phyloP scores from a whole-genome alignment of 2,888 invertebrate genomes.

The Conomelus anceps region DNA sequence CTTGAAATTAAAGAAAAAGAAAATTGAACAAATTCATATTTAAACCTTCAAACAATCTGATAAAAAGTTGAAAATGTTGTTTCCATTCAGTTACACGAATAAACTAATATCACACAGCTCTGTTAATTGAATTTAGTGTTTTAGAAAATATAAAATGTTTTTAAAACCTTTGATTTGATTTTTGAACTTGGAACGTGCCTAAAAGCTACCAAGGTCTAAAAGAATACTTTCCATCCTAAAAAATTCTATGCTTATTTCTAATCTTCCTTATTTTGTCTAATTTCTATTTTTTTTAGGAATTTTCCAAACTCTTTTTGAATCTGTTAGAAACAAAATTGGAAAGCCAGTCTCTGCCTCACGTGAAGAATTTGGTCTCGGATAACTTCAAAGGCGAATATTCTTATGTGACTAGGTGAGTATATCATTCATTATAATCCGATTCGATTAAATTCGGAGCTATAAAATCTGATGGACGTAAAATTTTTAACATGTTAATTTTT shows the following conservation, averaged over 20 bases:
- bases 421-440: too few species aligned
- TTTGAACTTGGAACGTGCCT: too few species aligned
- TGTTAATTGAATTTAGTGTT: too few species aligned
- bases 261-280: background rate
- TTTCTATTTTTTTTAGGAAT: conserved; percentile 44
- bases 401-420: conserved; percentile 46
- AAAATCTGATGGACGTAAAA: background rate
- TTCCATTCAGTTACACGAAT: too few species aligned
- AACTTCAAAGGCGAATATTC: conserved; percentile 47
- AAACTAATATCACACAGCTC: too few species aligned
- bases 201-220: background rate
- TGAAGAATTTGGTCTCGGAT: conserved; percentile 42
- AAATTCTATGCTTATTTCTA: background rate
- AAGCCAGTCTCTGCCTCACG: conserved; percentile 37
- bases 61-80: too few species aligned
- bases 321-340: conserved; percentile 49
- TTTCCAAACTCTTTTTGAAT: conserved; percentile 54
- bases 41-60: too few species aligned
- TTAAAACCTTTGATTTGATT: too few species aligned
- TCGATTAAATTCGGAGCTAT: background rate
- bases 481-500: background rate
- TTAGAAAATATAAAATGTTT: too few species aligned
- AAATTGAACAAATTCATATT: too few species aligned
- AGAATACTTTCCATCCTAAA: background rate
- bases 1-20: too few species aligned